Evolutionary conservation across 2,797 vertebrate genomes (phyloP).

Genomic region (Lepus oiostolus): DNA sequence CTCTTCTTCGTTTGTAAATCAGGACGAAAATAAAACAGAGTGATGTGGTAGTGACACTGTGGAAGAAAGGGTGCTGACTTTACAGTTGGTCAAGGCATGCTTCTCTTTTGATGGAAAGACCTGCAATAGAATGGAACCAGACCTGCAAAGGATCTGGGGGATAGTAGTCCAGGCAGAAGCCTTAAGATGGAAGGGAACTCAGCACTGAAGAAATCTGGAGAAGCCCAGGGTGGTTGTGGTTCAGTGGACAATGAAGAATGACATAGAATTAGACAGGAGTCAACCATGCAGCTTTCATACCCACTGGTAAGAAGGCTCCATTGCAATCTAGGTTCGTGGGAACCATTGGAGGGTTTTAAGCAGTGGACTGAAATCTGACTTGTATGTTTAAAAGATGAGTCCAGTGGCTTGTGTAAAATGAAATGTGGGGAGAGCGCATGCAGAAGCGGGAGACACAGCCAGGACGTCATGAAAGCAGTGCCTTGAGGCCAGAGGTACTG

Average conservation of each 20-base stretch:
- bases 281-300: rapidly evolving
- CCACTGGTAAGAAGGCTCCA: not conserved
- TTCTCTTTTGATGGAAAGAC: not conserved
- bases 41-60: not conserved
- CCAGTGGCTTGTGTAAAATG: not conserved
- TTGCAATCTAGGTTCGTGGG: not conserved
- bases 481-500: too few relatives aligned
- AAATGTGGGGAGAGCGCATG: not conserved
- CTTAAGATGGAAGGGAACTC: not conserved
- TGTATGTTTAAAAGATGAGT: slow-evolving; percentile 21
- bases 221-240: not conserved
- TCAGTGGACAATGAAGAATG: rapidly evolving
- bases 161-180: not conserved
- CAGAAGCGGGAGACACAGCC: not conserved
- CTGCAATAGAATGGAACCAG: not conserved
- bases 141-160: not conserved
- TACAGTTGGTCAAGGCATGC: not conserved
- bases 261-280: not conserved
- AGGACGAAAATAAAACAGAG: not conserved
- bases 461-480: not conserved
- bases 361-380: not conserved
- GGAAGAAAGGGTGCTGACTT: not conserved
- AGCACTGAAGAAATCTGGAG: not conserved
- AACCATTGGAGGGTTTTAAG: not conserved
- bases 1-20: slow-evolving; percentile 13